Evolutionary conservation across 1,140 invertebrate species (phyloP).

Genomic region (Monomorium pharaonis): DNA sequence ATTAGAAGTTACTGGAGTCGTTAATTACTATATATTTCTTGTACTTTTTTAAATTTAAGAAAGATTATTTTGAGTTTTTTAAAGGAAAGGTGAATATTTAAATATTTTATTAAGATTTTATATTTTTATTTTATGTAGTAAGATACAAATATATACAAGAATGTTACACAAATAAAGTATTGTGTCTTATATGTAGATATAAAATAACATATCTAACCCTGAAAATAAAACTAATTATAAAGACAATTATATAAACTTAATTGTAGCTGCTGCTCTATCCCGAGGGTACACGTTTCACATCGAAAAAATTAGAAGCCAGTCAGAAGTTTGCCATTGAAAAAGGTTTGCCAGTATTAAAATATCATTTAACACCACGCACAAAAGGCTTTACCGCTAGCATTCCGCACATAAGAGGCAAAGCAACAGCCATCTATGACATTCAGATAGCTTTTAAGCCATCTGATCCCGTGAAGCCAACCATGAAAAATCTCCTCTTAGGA

Average conservation of each 20-base stretch:
- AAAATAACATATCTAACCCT: no score
- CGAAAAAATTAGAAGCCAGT: slow-evolving; percentile 94
- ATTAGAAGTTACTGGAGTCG: no score
- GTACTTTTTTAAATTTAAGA: no score
- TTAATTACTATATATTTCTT: no score
- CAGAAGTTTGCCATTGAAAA: slow-evolving; percentile 95
- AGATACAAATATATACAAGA: no score
- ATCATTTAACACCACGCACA: slow-evolving; percentile 96
- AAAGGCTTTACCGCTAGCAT: slow-evolving; percentile 95
- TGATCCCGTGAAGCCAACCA: slow-evolving; percentile 89
- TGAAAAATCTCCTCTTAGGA: slow-evolving; percentile 93
- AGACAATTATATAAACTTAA: not conserved
- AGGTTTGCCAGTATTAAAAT: slow-evolving; percentile 93
- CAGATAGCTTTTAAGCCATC: slow-evolving; percentile 91
- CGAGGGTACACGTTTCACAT: slow-evolving; percentile 97
- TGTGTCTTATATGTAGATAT: no score
- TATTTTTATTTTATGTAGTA: no score
- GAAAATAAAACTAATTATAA: not conserved
- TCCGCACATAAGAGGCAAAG: slow-evolving; percentile 89
- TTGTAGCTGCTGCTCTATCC: slow-evolving; percentile 95
- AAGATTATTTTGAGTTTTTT: no score
- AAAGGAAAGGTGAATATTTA: no score
- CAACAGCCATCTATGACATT: slow-evolving; percentile 94
- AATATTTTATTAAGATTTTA: no score
- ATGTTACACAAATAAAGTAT: no score